Percentiles rank a stretch among this genome's conserved stretches.
These are phyloP conservation scores for Oscheius sp. DNA, from an alignment of 2,888 invertebrate species.

Conservation along the genomic window DNA sequence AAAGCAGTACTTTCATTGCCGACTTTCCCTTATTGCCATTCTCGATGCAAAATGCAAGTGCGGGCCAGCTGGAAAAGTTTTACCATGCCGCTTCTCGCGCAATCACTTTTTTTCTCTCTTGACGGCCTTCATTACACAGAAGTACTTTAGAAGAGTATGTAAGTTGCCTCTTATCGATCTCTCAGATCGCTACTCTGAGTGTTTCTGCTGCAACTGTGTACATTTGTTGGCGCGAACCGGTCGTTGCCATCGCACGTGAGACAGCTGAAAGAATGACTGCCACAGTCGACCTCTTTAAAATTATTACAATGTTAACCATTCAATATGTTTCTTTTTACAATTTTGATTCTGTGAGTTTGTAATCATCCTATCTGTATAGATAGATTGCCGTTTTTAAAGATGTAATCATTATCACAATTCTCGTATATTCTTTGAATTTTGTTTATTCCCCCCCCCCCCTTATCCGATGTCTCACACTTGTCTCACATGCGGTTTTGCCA, in stretches of 20 bases:
- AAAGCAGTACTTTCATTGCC: slow-evolving; percentile 23
- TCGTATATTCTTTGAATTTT: neutral
- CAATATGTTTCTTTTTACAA: too few species aligned
- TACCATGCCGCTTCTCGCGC: neutral
- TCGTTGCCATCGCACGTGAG: slow-evolving; percentile 28
- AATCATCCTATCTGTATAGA: too few species aligned
- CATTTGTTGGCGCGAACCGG: slow-evolving; percentile 30
- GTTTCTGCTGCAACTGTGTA: slow-evolving; percentile 28
- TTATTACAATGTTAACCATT: too few species aligned
- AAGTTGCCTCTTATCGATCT: slow-evolving; percentile 22
- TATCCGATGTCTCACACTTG: too few species aligned
- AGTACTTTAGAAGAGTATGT: neutral
- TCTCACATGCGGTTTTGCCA: too few species aligned
- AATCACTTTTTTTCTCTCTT: neutral
- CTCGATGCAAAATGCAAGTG: too few species aligned
- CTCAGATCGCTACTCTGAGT: slow-evolving; percentile 24
- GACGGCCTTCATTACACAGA: neutral
- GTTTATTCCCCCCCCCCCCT: too few species aligned
- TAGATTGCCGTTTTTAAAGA: neutral
- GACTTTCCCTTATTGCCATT: too few species aligned
- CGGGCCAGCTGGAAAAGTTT: too few species aligned
- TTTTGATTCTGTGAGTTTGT: too few species aligned
- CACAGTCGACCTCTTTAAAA: slow-evolving; percentile 17
- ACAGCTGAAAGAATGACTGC: slow-evolving; percentile 29
- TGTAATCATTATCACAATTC: neutral